Evolutionary conservation across 2,888 invertebrate species (phyloP), one percentile per base, ranked within the genome.

Genomic region (Geophilus truncorum): DNA sequence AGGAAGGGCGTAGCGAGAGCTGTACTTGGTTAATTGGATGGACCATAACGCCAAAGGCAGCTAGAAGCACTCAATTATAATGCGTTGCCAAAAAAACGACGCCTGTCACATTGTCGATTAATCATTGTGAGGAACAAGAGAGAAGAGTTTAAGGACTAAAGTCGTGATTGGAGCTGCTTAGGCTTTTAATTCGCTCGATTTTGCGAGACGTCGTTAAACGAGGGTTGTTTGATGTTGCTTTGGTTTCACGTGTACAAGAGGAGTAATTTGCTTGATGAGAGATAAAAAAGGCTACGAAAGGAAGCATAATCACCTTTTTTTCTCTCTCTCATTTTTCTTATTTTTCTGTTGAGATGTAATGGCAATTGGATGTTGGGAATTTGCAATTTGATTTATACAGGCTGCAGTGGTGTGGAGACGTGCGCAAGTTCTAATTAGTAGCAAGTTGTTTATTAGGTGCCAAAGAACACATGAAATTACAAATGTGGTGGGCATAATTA

Each of bases 401-500:
- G n/a, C n/a, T n/a, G 36, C 36, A 57, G 25, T 45, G 12, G 45
- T 4, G 23, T 4, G 23, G 25, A 23, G 62, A 62, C 62, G 62
- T 62, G 57, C 6, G 7, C 25, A 23, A 12, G 7, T 62, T 62
- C 25, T 62, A 62, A 62, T 62, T 62, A 62, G 62, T 62, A 25
- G 62, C 62, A 62, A 62, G 62, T 62, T 62, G 62, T 62, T 62
- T 62, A 62, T 62, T 62, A 12, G 23, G 62, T 62, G 62, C 62
- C 62, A 62, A 62, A 62, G 62, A 62, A 62, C 62, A 62, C 62
- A 25, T n/a, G 25, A 62, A 62, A 62, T 62, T 62, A 62, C 62
- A 25, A 62, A 62, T 62, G 62, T 25, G 62, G 62, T 62, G 62
- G 62, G 62, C 62, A 62, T 62, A 62, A 62, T 62, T 62, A 62